These are phyloP conservation scores for Poeciliopsis prolifica DNA, from an alignment of 2,113 vertebrate genomes.

Conservation along the genomic window DNA sequence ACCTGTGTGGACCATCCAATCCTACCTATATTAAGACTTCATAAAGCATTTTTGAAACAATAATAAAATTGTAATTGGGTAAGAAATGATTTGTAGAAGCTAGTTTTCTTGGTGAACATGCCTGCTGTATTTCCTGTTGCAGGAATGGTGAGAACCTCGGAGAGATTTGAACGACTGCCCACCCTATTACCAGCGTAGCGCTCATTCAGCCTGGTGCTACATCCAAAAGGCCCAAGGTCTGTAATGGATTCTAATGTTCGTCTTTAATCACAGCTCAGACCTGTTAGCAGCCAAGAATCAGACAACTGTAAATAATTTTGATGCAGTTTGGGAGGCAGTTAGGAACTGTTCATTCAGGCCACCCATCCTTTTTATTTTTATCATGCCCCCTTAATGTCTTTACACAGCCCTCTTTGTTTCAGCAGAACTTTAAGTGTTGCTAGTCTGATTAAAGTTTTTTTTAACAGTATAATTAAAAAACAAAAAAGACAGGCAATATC, in stretches of 20 bases:
- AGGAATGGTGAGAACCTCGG: conserved; percentile 48
- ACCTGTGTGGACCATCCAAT: not conserved
- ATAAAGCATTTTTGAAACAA: not conserved
- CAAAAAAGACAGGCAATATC: conserved; percentile 41
- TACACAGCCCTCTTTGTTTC: not conserved
- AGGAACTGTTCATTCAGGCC: conserved; percentile 38
- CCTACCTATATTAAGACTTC: not conserved
- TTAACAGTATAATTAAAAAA: conserved; percentile 44
- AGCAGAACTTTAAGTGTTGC: not conserved
- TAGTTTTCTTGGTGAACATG: conserved; percentile 39
- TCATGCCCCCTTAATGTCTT: not conserved
- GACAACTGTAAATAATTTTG: conserved; percentile 46
- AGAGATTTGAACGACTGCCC: conserved; percentile 71
- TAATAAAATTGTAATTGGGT: not conserved
- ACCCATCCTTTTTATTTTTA: not conserved
- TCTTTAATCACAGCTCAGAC: conserved; percentile 72
- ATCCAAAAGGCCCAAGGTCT: conserved; percentile 76
- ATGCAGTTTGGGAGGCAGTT: conserved; percentile 47
- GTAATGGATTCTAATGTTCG: conserved; percentile 68
- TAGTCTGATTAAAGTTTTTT: conserved; percentile 27
- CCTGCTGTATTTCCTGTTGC: conserved; percentile 43
- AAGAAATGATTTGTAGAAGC: conserved; percentile 18
- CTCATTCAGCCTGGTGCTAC: conserved; percentile 59
- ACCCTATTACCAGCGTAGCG: conserved; percentile 70
- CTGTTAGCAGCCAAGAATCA: conserved; percentile 59